Percentiles rank a stretch among this genome's conserved stretches.
These are phyloP conservation scores for Toxotes chatareus DNA, from an alignment of 2,113 vertebrate genomes.

Conservation along the genomic window DNA sequence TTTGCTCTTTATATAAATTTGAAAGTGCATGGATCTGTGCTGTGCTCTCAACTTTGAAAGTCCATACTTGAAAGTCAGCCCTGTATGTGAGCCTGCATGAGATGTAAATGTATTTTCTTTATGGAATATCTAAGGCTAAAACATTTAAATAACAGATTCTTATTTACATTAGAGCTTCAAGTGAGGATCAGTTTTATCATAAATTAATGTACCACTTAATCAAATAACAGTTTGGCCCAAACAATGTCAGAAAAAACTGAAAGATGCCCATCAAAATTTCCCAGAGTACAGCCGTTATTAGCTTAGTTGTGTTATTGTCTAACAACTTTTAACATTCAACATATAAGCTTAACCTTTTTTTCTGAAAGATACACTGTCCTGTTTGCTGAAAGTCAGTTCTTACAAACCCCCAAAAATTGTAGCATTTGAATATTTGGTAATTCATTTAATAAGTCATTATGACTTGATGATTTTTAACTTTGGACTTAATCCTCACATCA, in stretches of 20 bases:
- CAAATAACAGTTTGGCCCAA: too few relatives aligned
- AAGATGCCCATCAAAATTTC: too few relatives aligned
- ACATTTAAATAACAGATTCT: background rate
- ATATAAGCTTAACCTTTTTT: too few relatives aligned
- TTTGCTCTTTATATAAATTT: conserved; percentile 6
- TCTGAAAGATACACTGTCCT: background rate
- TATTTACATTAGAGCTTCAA: background rate
- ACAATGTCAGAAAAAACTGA: too few relatives aligned
- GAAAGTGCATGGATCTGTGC: background rate
- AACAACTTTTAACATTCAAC: too few relatives aligned
- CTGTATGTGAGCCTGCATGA: background rate
- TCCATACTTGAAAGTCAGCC: background rate
- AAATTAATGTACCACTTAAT: too few relatives aligned
- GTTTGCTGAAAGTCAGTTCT: background rate
- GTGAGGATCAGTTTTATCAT: too few relatives aligned
- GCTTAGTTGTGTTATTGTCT: too few relatives aligned
- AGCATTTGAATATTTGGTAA: background rate
- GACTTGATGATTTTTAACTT: background rate
- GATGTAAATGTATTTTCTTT: background rate
- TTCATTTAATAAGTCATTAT: background rate
- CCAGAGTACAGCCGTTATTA: too few relatives aligned
- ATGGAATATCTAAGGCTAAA: background rate
- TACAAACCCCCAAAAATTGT: background rate
- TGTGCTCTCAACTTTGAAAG: background rate
- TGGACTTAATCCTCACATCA: background rate